Evolutionary conservation across 2,797 vertebrate genomes (phyloP).

Genomic region (Bovichtus diacanthus): DNA sequence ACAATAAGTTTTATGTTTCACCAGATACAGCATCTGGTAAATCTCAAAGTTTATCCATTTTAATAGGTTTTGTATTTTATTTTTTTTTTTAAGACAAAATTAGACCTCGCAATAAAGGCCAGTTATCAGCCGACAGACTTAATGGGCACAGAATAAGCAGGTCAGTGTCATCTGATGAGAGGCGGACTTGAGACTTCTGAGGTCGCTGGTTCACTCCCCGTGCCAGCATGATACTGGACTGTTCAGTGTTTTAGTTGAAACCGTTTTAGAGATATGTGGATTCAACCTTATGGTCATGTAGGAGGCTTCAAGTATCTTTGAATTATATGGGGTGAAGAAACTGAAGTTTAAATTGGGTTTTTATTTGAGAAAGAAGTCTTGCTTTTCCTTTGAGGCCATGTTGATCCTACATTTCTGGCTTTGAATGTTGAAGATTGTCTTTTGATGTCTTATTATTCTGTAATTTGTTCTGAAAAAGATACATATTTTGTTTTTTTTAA

Average conservation of each 20-base stretch:
- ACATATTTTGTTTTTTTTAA: no score
- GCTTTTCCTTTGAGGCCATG: no score
- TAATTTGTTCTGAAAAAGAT: no score
- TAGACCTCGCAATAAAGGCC: not conserved
- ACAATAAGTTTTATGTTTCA: constrained; percentile 14
- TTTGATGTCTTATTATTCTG: no score
- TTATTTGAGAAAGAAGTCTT: no score
- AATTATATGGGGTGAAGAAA: no score
- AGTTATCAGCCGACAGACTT: not conserved
- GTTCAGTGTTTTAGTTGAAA: not conserved
- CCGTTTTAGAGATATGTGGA: not conserved
- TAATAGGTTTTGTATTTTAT: not conserved
- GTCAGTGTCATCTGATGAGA: constrained; percentile 26
- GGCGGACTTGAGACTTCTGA: not conserved
- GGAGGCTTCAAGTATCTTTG: no score
- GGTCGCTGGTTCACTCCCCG: constrained; percentile 6
- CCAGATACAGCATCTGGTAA: constrained; percentile 25
- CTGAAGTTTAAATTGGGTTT: no score
- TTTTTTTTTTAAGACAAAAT: not conserved
- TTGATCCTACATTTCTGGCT: no score
- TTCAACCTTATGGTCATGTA: not conserved
- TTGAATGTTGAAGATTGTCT: no score
- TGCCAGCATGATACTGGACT: not conserved
- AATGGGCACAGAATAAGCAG: not conserved
- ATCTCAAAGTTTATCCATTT: constrained; percentile 10